phyloP scores from a whole-genome alignment of 1,140 invertebrate genomes.

The Pseudomyrmex dendroicus region DNA sequence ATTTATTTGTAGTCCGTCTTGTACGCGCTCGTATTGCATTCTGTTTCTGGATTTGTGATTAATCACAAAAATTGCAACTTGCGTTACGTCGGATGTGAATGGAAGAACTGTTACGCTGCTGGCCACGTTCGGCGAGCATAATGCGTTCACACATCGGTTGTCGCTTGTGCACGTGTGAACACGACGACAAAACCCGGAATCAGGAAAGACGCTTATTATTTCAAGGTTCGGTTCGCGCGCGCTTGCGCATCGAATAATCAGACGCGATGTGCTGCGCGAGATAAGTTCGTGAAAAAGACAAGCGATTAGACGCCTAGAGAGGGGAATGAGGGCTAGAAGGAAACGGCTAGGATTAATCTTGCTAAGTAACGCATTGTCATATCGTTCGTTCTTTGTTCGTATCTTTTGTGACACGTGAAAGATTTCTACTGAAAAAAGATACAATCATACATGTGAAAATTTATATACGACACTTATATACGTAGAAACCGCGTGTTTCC shows the following conservation, averaged over 20 bases:
- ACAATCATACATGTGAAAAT: neutral
- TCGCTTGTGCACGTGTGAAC: slow-evolving; percentile 73
- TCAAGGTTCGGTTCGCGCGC: slow-evolving; percentile 78
- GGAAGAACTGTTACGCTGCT: slow-evolving; percentile 64
- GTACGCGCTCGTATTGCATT: slow-evolving; percentile 1
- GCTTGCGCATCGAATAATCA: slow-evolving; percentile 76
- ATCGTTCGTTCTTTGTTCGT: slow-evolving; percentile 65
- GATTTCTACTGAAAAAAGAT: slow-evolving; percentile 14
- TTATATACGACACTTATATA: neutral
- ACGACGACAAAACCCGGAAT: slow-evolving; percentile 76
- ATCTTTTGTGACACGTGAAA: slow-evolving; percentile 5
- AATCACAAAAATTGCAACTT: slow-evolving; percentile 22
- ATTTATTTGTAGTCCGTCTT: neutral
- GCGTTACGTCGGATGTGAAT: slow-evolving; percentile 43
- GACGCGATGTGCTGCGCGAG: slow-evolving; percentile 73
- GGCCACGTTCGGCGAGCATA: slow-evolving; percentile 62
- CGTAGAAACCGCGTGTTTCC: neutral
- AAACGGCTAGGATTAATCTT: slow-evolving; percentile 66
- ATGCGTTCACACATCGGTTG: slow-evolving; percentile 77
- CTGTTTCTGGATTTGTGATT: slow-evolving; percentile 34
- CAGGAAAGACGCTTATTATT: slow-evolving; percentile 79
- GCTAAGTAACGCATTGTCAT: slow-evolving; percentile 57
- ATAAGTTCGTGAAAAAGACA: slow-evolving; percentile 74
- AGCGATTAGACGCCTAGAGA: slow-evolving; percentile 61
- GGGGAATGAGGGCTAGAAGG: slow-evolving; percentile 47